phyloP scores from a whole-genome alignment of 2,797 vertebrate species.

The Semotilus atromaculatus region DNA sequence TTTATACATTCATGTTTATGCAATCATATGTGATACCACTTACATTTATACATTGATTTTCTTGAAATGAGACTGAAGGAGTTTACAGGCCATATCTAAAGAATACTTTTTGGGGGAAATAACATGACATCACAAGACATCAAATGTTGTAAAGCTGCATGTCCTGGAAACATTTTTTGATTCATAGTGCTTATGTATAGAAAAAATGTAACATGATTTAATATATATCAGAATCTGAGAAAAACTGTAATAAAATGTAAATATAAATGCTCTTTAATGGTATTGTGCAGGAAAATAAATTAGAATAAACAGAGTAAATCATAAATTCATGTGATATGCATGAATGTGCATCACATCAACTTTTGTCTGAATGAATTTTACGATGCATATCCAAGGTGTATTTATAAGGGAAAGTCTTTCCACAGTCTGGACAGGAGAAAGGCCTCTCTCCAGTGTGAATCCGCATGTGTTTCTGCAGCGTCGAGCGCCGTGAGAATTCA shows the following conservation, averaged over 20 bases:
- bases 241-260: neutral
- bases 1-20: too few relatives aligned
- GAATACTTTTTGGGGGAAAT: too few relatives aligned
- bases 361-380: neutral
- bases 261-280: neutral
- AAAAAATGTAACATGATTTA: too few relatives aligned
- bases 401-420: conserved; percentile 15
- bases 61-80: too few relatives aligned
- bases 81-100: too few relatives aligned
- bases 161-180: too few relatives aligned
- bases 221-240: neutral
- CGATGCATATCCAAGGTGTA: neutral
- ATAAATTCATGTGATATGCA: neutral
- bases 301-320: neutral
- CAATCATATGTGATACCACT: too few relatives aligned
- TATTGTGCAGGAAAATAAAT: neutral
- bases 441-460: conserved; percentile 35
- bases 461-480: conserved; percentile 15
- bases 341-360: neutral
- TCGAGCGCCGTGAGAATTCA: neutral
- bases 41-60: too few relatives aligned
- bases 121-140: too few relatives aligned
- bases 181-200: too few relatives aligned
- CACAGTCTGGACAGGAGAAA: conserved; percentile 20
- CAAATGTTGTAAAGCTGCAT: too few relatives aligned